Conservation (phyloP, 2,888 invertebrate species). For the Galeopsomyia nigrocyanea region DNA sequence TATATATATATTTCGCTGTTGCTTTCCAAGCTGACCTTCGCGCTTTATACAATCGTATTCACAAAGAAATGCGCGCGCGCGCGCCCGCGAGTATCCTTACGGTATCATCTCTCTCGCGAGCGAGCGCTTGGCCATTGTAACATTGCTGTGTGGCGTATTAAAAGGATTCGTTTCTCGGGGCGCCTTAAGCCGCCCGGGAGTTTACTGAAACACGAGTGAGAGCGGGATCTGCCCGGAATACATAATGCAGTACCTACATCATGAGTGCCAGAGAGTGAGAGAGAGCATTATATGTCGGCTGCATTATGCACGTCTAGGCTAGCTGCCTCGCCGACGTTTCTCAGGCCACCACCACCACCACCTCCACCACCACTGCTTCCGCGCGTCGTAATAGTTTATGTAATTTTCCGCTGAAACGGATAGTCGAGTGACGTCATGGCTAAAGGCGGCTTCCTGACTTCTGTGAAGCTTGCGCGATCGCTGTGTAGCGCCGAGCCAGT, state of each 20-base stretch:
- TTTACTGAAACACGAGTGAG: conserved; percentile 44
- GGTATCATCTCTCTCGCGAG: conserved; percentile 46
- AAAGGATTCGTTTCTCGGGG: conserved; percentile 46
- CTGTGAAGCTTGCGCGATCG: no score
- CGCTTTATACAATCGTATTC: conserved; percentile 43
- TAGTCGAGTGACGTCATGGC: conserved; percentile 5
- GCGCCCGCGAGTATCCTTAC: conserved; percentile 47
- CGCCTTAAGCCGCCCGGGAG: conserved; percentile 35
- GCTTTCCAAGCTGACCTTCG: conserved; percentile 45
- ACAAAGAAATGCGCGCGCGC: conserved; percentile 48
- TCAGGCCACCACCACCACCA: neutral
- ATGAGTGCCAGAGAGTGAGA: neutral
- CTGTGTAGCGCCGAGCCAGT: no score
- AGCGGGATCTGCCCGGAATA: conserved; percentile 31
- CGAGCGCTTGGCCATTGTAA: conserved; percentile 10
- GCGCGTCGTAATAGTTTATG: conserved; percentile 20
- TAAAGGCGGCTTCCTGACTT: no score
- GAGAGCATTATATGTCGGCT: neutral
- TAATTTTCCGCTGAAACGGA: conserved; percentile 30
- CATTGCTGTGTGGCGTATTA: neutral
- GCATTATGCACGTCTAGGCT: neutral
- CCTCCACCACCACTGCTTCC: neutral
- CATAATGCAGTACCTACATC: conserved; percentile 16
- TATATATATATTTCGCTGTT: neutral
- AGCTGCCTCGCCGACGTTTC: neutral